Evolutionary conservation across 1,140 invertebrate species (phyloP).

Genomic region (Neotoxoptera formosana): DNA sequence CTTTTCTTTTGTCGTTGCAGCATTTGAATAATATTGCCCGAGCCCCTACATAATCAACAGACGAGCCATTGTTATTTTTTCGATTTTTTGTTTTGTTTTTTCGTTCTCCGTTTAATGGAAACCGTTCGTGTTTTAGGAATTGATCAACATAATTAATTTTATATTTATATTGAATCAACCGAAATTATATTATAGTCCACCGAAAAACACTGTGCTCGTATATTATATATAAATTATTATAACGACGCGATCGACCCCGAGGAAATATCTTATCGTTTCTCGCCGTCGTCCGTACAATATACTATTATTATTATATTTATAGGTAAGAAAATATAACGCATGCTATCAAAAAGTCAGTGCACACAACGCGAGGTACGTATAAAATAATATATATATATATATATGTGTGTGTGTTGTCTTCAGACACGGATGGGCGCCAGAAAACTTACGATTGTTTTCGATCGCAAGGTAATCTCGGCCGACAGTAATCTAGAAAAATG

Average conservation of each 20-base stretch:
- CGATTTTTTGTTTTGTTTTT: background rate
- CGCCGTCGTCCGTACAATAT: background rate
- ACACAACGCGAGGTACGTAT: background rate
- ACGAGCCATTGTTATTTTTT: slow-evolving; percentile 6
- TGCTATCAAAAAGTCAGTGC: background rate
- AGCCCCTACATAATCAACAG: slow-evolving; percentile 10
- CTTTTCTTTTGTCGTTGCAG: slow-evolving; percentile 21
- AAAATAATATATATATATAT: background rate
- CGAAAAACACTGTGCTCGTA: background rate
- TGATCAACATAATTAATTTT: slow-evolving; percentile 22
- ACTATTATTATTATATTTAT: background rate
- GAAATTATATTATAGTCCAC: background rate
- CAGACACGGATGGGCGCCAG: slow-evolving; percentile 32
- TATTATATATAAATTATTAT: no score
- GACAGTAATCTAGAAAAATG: slow-evolving; percentile 35
- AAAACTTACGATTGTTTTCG: slow-evolving; percentile 47
- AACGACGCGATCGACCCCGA: background rate
- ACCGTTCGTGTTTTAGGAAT: background rate
- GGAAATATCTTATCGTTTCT: background rate
- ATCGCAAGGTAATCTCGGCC: slow-evolving; percentile 12
- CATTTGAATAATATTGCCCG: slow-evolving; percentile 42
- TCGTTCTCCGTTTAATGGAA: background rate
- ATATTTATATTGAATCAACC: slow-evolving; percentile 19
- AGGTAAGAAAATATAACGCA: background rate
- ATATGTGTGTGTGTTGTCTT: background rate